Percentiles rank a stretch among this genome's conserved stretches.
These are phyloP conservation scores for Girardinus metallicus DNA, from an alignment of 2,797 vertebrate species.

Conservation along the genomic window DNA sequence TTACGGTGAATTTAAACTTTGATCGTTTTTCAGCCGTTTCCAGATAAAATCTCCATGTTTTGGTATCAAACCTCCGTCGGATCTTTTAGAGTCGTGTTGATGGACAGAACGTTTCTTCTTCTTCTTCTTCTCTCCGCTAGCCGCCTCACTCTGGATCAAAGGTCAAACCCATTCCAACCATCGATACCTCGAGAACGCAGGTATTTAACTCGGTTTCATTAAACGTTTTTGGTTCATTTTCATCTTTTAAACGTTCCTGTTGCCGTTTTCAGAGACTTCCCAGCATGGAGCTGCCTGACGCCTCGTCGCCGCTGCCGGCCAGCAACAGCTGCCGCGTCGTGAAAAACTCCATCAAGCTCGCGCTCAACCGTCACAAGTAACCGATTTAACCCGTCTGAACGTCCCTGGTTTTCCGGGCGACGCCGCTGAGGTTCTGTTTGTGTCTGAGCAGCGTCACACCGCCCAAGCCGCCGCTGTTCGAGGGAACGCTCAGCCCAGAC, in stretches of 20 bases:
- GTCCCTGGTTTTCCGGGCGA: too few relatives aligned
- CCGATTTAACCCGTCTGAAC: too few relatives aligned
- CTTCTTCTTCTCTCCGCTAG: slow-evolving; percentile 62
- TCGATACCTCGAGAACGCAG: slow-evolving; percentile 89
- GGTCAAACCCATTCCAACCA: slow-evolving; percentile 88
- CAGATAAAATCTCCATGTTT: too few relatives aligned
- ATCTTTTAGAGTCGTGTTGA: neutral
- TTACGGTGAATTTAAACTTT: too few relatives aligned
- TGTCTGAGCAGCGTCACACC: slow-evolving; percentile 69
- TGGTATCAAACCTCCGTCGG: neutral
- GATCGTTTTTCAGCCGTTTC: too few relatives aligned
- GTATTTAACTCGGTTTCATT: slow-evolving; percentile 69
- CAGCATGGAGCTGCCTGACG: slow-evolving; percentile 96
- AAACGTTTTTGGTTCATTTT: neutral
- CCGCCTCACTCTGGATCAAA: slow-evolving; percentile 76
- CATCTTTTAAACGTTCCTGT: neutral
- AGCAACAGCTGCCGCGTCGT: slow-evolving; percentile 89
- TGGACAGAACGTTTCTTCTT: neutral
- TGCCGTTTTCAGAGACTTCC: slow-evolving; percentile 85
- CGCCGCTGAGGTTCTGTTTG: neutral
- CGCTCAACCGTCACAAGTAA: slow-evolving; percentile 90
- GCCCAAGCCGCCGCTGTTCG: slow-evolving; percentile 72
- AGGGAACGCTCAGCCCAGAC: slow-evolving; percentile 54
- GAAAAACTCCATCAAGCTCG: slow-evolving; percentile 97
- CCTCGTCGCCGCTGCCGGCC: slow-evolving; percentile 92